Base-by-base conservation (phyloP, 1,140 invertebrate genomes). In the Apis dorsata region DNA sequence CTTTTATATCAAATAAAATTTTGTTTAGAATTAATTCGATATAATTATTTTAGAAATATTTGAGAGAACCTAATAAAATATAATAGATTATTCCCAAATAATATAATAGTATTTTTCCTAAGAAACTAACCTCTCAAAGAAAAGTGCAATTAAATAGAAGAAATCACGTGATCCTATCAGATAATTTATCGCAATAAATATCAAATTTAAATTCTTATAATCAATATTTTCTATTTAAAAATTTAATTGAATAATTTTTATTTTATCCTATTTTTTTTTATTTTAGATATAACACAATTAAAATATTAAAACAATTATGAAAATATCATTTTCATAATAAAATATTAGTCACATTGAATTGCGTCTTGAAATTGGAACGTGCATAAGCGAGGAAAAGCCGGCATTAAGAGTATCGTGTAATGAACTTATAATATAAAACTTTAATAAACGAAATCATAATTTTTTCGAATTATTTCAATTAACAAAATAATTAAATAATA, bases 101-200 rank as follows among this genome's bases (percentile, higher is more conserved):
- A 65, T 21, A 51, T 24, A 53, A 57, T 68, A 73, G 1, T 66
- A 2, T 71, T 75, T 75, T 71, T 19, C 49, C 21, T 19, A 28
- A 77, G 63, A 49, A 81, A 69, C 57, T 69, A 81, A 78, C 74
- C 77, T 83, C 55, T 12, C 55, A 57, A 65, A 63, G 49, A 4
- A 62, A n/a, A 71, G 49, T 44, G 51, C 53, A 70, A 75, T 65
- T 72, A 59, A 75, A 75, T 75, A 65, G 34, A 12, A 70, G 44
- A 66, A 70, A 66, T 85, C 83, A 85, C 83, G 83, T 85, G 83
- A 85, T 44, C 34, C 68, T 63, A 19, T 44, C 19, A 57, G 11
- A 1, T 11, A 81, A 66, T 73, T 80, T 57, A 73, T 72, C 28
- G 13, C 79, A 75, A 73, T 9, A 57, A 79, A 63, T 65, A 15